These are phyloP conservation scores for Turdus rufiventris DNA, from an alignment of 2,113 vertebrate species.

Conservation along the genomic window DNA sequence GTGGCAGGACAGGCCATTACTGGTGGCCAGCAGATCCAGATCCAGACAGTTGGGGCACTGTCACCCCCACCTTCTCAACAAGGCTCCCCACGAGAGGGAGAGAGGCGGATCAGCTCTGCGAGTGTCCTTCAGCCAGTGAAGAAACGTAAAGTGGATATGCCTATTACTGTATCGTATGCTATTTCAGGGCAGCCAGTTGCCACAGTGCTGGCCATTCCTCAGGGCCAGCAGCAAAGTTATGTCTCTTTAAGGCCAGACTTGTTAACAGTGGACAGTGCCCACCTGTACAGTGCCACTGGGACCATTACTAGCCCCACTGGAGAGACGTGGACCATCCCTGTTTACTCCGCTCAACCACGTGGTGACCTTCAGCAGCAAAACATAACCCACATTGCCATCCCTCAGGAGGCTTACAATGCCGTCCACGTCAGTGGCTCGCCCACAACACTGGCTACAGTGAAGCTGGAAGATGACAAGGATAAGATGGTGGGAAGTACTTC, in stretches of 20 bases:
- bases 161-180: constrained; percentile 92
- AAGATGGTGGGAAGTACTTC: constrained; percentile 84
- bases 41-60: constrained; percentile 91
- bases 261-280: constrained; percentile 96
- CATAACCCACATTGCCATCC: constrained; percentile 95
- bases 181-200: constrained; percentile 95
- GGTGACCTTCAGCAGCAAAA: constrained; percentile 93
- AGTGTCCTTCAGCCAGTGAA: constrained; percentile 96
- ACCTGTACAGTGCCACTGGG: constrained; percentile 95
- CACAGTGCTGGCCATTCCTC: constrained; percentile 94
- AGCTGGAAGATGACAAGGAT: constrained; percentile 90
- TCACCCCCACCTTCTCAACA: constrained; percentile 84
- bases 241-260: constrained; percentile 95
- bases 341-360: constrained; percentile 88
- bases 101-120: constrained; percentile 82
- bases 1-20: constrained; percentile 86
- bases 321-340: constrained; percentile 99
- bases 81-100: constrained; percentile 87
- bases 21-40: constrained; percentile 94
- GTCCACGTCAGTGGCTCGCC: constrained; percentile 88
- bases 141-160: constrained; percentile 98
- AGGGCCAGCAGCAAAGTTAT: constrained; percentile 95
- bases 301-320: constrained; percentile 97
- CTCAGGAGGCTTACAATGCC: constrained; percentile 94
- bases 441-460: constrained; percentile 76